These are phyloP conservation scores for Lasius platythorax DNA, from an alignment of 2,888 invertebrate species.

Conservation along the genomic window DNA sequence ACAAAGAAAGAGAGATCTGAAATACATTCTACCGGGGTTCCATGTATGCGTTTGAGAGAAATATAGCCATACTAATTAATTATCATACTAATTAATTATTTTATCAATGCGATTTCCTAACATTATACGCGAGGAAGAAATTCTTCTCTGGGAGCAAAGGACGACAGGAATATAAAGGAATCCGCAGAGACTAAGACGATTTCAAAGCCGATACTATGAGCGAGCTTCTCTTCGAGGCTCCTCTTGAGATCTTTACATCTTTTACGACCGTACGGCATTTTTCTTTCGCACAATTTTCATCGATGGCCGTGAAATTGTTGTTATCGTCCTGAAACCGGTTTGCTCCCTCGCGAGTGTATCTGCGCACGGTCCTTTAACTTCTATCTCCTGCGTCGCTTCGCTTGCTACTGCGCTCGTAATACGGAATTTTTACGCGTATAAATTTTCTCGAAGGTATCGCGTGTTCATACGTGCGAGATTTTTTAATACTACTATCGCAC, in stretches of 20 bases:
- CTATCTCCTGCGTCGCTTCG: conserved; percentile 34
- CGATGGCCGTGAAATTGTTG: conserved; percentile 71
- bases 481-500: conserved; percentile 20
- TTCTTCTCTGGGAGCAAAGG: background rate
- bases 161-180: background rate
- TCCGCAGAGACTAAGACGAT: conserved; percentile 20
- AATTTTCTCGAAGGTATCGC: conserved; percentile 25
- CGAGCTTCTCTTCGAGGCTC: background rate
- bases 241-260: conserved; percentile 52
- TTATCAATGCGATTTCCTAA: conserved; percentile 57
- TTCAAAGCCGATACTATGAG: conserved; percentile 37
- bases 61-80: conserved; percentile 41
- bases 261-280: conserved; percentile 64
- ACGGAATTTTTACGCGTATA: conserved; percentile 32
- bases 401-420: conserved; percentile 44
- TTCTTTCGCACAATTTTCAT: conserved; percentile 70
- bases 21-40: background rate
- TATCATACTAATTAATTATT: conserved; percentile 26
- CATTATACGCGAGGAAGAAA: background rate
- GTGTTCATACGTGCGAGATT: background rate
- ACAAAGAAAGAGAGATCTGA: conserved; percentile 46
- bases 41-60: conserved; percentile 29
- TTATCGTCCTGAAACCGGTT: conserved; percentile 68
- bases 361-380: conserved; percentile 38
- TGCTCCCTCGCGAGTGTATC: conserved; percentile 37